These are phyloP conservation scores for Siphlonurus alternatus DNA, from an alignment of 2,888 invertebrate genomes.

Conservation along the genomic window DNA sequence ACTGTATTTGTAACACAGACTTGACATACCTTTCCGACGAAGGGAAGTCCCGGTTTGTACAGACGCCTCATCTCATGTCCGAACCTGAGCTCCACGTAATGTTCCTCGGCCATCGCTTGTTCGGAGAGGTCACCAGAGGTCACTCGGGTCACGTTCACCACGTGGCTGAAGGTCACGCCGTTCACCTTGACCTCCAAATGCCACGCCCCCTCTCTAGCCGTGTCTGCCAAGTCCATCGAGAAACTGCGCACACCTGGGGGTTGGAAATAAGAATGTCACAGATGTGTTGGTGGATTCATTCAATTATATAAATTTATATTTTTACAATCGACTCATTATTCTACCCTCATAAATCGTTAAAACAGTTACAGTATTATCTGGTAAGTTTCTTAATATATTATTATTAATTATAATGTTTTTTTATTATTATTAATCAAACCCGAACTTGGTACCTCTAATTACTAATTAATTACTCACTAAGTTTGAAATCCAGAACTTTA, in stretches of 20 bases:
- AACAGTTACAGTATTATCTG: too few relatives aligned
- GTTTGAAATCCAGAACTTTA: too few relatives aligned
- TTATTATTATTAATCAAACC: too few relatives aligned
- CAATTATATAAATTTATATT: not conserved
- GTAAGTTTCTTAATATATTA: too few relatives aligned
- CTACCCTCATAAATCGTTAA: not conserved
- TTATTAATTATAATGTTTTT: too few relatives aligned
- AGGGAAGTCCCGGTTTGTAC: constrained; percentile 48
- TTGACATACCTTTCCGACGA: constrained; percentile 42
- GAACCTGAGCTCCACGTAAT: constrained; percentile 45
- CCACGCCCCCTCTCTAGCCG: constrained; percentile 41
- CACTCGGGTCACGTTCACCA: constrained; percentile 32
- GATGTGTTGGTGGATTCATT: not conserved
- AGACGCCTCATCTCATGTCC: constrained; percentile 44
- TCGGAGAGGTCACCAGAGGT: constrained; percentile 25
- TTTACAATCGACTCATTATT: not conserved
- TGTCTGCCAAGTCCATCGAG: constrained; percentile 34
- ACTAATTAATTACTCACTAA: too few relatives aligned
- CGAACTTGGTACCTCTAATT: too few relatives aligned
- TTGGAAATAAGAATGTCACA: too few relatives aligned
- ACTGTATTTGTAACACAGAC: too few relatives aligned
- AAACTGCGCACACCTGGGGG: constrained; percentile 5
- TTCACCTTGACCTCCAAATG: constrained; percentile 33
- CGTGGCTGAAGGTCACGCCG: constrained; percentile 31
- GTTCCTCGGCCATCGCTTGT: constrained; percentile 46